Percentiles rank a stretch among this genome's conserved stretches.
phyloP scores from a whole-genome alignment of 2,113 vertebrate species.

The Pterocles orientalis region DNA sequence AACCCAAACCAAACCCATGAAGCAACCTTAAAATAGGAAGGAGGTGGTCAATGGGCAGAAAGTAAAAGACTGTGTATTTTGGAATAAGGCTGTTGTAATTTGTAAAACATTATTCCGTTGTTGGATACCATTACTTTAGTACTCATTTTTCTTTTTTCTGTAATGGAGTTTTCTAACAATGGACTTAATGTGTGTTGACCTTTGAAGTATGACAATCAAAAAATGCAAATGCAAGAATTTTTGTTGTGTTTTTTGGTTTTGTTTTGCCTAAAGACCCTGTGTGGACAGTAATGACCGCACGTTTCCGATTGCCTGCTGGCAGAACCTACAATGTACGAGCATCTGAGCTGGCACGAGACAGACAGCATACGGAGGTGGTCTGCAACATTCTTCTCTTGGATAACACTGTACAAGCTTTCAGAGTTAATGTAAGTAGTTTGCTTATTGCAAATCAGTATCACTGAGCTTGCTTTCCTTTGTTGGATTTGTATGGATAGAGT shows the following conservation, averaged over 20 bases:
- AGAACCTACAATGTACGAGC: slow-evolving; percentile 99
- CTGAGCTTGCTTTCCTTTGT: background rate
- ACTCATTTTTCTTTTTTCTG: background rate
- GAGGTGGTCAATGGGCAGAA: background rate
- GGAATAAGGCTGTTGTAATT: background rate
- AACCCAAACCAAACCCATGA: background rate
- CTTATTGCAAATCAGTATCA: background rate
- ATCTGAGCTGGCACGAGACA: slow-evolving; percentile 98
- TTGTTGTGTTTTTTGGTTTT: background rate
- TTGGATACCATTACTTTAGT: background rate
- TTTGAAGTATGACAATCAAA: background rate
- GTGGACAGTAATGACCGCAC: slow-evolving; percentile 99
- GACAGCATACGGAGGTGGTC: slow-evolving; percentile 97
- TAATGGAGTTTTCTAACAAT: background rate
- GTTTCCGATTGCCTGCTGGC: slow-evolving; percentile 99
- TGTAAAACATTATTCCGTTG: background rate
- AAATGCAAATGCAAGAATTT: no score
- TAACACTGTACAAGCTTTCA: slow-evolving; percentile 95
- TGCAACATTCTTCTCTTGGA: slow-evolving; percentile 97
- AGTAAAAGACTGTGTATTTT: background rate
- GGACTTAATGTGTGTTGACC: background rate
- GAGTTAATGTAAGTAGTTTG: slow-evolving; percentile 89
- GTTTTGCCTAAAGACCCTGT: slow-evolving; percentile 80
- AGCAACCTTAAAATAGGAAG: background rate
- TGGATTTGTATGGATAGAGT: background rate